Evolutionary conservation across 2,888 invertebrate species (phyloP).

Genomic region (Saturnia pavonia): DNA sequence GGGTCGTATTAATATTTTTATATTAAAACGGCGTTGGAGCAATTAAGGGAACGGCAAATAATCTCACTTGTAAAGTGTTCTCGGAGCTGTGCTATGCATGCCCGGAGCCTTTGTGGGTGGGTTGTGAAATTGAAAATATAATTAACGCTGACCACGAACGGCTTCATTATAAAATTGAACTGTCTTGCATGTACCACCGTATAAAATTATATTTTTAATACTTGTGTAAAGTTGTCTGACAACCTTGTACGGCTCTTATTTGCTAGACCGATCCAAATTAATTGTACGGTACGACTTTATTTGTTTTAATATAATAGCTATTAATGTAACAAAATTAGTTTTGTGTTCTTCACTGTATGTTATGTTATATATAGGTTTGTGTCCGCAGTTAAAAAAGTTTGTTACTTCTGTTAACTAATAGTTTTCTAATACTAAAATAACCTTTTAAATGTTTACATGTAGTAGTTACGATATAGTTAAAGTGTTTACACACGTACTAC

Average conservation of each 20-base stretch:
- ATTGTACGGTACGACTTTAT: neutral
- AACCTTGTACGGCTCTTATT: conserved; percentile 19
- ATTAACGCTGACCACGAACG: conserved; percentile 61
- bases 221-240: conserved; percentile 7
- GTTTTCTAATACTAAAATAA: neutral
- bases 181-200: conserved; percentile 60
- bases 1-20: conserved; percentile 30
- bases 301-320: conserved; percentile 1
- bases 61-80: conserved; percentile 50
- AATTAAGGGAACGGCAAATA: conserved; percentile 43
- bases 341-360: neutral
- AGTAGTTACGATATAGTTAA: neutral
- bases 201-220: conserved; percentile 44
- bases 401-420: neutral
- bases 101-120: conserved; percentile 51
- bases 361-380: neutral
- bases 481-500: neutral
- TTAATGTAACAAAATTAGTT: neutral
- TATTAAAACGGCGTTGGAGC: conserved; percentile 26
- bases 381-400: neutral
- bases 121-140: conserved; percentile 74
- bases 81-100: conserved; percentile 40
- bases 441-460: neutral
- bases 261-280: neutral
- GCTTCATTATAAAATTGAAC: conserved; percentile 68